phyloP scores from a whole-genome alignment of 2,113 vertebrate genomes.

The Neodontobutis hainanensis region DNA sequence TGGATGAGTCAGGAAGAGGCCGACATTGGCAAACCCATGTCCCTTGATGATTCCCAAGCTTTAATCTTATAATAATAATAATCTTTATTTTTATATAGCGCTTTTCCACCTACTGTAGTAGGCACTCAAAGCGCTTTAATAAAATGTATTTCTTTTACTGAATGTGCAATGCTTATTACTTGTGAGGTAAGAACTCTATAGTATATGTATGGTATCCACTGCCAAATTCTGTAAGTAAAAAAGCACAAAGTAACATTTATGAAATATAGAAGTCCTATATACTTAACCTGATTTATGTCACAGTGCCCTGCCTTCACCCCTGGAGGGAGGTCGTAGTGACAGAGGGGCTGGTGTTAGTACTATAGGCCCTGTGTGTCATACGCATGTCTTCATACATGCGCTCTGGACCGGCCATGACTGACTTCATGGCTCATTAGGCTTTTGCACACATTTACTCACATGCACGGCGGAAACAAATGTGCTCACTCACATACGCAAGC shows the following conservation, averaged over 20 bases:
- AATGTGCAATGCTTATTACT: no score
- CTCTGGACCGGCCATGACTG: conserved; percentile 33
- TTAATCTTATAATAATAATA: conserved; percentile 1
- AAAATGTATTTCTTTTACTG: no score
- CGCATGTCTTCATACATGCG: conserved; percentile 36
- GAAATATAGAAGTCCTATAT: background rate
- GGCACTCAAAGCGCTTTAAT: no score
- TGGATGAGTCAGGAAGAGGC: no score
- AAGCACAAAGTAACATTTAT: background rate
- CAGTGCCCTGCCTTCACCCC: background rate
- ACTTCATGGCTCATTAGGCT: conserved; percentile 49
- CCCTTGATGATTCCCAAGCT: background rate
- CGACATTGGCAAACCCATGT: background rate
- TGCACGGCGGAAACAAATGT: conserved; percentile 10
- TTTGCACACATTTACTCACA: conserved; percentile 17
- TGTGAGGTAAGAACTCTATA: no score
- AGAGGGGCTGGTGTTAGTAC: conserved; percentile 31
- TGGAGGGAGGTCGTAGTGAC: background rate
- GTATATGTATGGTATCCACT: background rate
- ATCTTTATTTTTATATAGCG: no score
- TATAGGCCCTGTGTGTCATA: conserved; percentile 30
- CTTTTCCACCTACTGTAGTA: no score
- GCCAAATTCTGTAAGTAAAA: background rate
- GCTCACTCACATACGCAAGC: conserved; percentile 14
- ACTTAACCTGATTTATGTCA: background rate